Conservation (phyloP, 1,140 invertebrate species). For the Coptotermes formosanus region DNA sequence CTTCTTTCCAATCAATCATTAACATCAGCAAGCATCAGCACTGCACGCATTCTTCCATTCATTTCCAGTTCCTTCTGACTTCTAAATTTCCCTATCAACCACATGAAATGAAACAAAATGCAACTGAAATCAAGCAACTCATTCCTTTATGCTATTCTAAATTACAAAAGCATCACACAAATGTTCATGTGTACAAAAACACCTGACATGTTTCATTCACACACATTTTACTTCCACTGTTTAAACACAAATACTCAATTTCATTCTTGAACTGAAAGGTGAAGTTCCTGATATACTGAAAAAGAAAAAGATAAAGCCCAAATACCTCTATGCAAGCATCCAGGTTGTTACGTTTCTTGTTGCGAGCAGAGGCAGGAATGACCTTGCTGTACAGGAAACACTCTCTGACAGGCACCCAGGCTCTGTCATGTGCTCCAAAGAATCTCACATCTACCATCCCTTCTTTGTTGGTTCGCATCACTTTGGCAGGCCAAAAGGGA, state of each 20-base stretch:
- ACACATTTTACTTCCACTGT: neutral
- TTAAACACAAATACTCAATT: no score
- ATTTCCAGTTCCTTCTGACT: neutral
- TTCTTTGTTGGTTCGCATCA: constrained; percentile 69
- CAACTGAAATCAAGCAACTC: neutral
- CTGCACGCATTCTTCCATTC: neutral
- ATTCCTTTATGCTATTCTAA: neutral
- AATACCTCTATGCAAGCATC: constrained; percentile 59
- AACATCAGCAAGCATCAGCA: neutral
- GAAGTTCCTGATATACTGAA: no score
- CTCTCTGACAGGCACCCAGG: constrained; percentile 82
- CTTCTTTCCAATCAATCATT: neutral
- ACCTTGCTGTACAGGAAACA: constrained; percentile 70
- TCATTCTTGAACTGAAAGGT: no score
- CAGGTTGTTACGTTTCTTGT: constrained; percentile 62
- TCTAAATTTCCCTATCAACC: neutral
- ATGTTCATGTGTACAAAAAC: neutral
- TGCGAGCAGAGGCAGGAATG: constrained; percentile 57
- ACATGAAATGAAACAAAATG: neutral
- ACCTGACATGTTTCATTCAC: neutral
- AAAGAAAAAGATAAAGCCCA: no score
- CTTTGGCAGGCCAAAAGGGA: constrained; percentile 94
- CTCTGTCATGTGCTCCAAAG: constrained; percentile 67
- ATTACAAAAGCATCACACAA: neutral
- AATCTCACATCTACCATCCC: constrained; percentile 85